Conservation (phyloP, 2,113 vertebrate genomes). For the Probosciger aterrimus region DNA sequence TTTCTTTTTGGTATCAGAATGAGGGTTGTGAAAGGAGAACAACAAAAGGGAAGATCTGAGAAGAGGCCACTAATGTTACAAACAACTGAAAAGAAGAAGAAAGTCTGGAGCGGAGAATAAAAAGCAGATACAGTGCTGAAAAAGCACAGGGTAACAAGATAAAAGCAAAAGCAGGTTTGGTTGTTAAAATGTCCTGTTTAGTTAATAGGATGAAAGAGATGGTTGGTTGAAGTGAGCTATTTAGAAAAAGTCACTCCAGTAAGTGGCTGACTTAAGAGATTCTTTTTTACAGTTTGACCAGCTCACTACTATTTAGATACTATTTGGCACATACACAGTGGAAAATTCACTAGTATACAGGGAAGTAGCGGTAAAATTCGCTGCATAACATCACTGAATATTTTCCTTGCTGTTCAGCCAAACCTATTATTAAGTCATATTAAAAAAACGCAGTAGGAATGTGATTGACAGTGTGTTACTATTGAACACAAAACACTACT, state of each 20-base stretch:
- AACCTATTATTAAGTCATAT: constrained; percentile 30
- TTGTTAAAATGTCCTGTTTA: background rate
- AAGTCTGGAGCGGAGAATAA: background rate
- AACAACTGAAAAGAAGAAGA: background rate
- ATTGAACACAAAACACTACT: background rate
- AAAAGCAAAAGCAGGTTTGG: background rate
- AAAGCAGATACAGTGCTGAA: background rate
- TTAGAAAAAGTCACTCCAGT: background rate
- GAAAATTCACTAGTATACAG: constrained; percentile 12
- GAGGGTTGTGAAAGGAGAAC: background rate
- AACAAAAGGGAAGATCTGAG: background rate
- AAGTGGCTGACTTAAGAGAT: background rate
- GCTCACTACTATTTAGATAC: background rate
- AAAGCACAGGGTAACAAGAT: background rate
- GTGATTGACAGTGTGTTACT: constrained; percentile 1
- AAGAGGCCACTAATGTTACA: background rate
- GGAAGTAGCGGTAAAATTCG: constrained; percentile 14
- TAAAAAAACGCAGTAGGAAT: background rate
- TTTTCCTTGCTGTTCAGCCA: constrained; percentile 51
- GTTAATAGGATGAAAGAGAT: background rate
- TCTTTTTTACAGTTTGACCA: background rate
- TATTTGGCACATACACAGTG: background rate
- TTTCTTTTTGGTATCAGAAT: background rate
- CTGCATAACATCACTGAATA: constrained; percentile 10
- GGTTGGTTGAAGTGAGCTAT: background rate